Evolutionary conservation across 2,888 invertebrate genomes (phyloP).

Genomic region (Phortica okadai): DNA sequence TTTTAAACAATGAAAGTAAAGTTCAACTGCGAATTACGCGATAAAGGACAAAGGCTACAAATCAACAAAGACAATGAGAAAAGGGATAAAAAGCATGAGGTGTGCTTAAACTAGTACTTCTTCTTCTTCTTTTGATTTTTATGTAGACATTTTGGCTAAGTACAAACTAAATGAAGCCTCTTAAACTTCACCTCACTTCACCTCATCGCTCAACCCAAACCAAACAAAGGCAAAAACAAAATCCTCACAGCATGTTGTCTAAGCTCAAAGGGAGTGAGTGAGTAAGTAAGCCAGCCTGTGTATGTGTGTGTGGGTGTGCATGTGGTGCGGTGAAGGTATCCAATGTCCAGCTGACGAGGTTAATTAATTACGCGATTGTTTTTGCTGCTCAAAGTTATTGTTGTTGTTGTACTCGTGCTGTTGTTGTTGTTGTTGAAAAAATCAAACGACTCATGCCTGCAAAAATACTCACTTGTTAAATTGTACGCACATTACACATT

Average conservation of each 20-base stretch:
- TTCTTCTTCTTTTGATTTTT: not conserved
- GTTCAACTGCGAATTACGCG: slow-evolving; percentile 69
- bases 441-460: no score
- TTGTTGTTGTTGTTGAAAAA: no score
- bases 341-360: slow-evolving; percentile 71
- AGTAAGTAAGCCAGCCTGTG: not conserved
- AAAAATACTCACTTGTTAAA: no score
- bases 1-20: slow-evolving; percentile 49
- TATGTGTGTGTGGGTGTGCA: slow-evolving; percentile 40
- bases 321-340: slow-evolving; percentile 35
- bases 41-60: slow-evolving; percentile 64
- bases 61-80: not conserved
- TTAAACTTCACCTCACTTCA: not conserved
- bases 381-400: slow-evolving; percentile 44
- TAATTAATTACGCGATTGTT: slow-evolving; percentile 73
- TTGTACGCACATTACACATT: not conserved
- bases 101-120: slow-evolving; percentile 51
- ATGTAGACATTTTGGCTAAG: not conserved
- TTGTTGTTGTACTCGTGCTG: slow-evolving; percentile 7
- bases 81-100: slow-evolving; percentile 46
- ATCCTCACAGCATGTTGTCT: no score
- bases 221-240: no score
- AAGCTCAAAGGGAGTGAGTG: not conserved
- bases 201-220: not conserved
- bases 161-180: not conserved